Conservation (phyloP, 2,797 vertebrate genomes). For the Trichosurus vulpecula region DNA sequence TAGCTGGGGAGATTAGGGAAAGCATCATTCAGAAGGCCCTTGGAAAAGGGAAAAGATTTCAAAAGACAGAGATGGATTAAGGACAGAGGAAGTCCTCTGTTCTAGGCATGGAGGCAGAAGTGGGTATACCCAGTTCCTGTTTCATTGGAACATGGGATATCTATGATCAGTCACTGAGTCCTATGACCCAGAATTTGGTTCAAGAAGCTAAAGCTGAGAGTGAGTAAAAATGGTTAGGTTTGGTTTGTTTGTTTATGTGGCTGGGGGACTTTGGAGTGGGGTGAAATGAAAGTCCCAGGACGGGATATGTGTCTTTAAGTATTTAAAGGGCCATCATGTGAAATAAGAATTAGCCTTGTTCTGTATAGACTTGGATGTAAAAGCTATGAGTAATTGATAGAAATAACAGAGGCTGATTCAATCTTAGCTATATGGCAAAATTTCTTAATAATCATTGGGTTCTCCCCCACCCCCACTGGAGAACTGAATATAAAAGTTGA, state of each 20-base stretch:
- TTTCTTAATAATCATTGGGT: background rate
- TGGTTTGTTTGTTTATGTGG: background rate
- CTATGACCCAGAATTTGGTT: background rate
- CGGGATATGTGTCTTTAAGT: background rate
- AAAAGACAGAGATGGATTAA: background rate
- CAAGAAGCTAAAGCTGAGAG: background rate
- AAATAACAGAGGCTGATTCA: background rate
- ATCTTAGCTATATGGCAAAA: background rate
- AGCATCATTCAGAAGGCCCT: background rate
- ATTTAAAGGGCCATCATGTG: background rate
- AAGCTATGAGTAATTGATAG: background rate
- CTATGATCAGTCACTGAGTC: background rate
- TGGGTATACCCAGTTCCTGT: background rate
- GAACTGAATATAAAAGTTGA: background rate
- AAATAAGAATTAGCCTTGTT: background rate
- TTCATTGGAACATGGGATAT: background rate
- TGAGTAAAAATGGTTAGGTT: background rate
- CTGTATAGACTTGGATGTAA: background rate
- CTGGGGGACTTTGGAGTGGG: background rate
- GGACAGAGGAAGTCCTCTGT: background rate
- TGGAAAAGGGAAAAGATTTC: background rate
- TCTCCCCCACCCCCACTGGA: background rate
- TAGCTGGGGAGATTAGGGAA: background rate
- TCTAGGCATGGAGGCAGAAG: background rate
- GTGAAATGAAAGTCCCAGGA: background rate